A percentile compares a stretch with the other conserved stretches of the same genome.
phyloP scores from a whole-genome alignment of 2,888 invertebrate genomes.

The Hoplodrina blanda region DNA sequence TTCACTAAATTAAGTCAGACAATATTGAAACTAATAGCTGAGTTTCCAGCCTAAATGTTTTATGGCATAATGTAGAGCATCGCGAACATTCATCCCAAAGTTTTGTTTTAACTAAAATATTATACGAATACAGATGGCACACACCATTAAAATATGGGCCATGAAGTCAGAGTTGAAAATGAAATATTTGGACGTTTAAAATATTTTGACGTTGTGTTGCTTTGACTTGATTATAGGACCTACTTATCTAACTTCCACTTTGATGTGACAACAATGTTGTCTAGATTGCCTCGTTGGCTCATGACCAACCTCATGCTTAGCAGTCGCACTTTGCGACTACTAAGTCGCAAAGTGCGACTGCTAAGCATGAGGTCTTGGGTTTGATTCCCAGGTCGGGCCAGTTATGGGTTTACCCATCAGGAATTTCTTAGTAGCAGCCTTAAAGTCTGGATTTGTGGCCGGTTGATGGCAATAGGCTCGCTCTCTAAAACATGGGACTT shows the following conservation, averaged over 20 bases:
- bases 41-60: constrained; percentile 54
- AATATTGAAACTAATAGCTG: constrained; percentile 48
- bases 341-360: too few relatives aligned
- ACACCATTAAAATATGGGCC: constrained; percentile 51
- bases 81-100: constrained; percentile 46
- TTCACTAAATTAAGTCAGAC: constrained; percentile 38
- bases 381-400: too few relatives aligned
- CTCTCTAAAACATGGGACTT: too few relatives aligned
- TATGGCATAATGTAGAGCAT: constrained; percentile 34
- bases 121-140: constrained; percentile 57
- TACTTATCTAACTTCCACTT: too few relatives aligned
- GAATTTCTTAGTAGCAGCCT: too few relatives aligned
- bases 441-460: too few relatives aligned
- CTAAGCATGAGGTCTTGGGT: too few relatives aligned
- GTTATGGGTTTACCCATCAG: too few relatives aligned
- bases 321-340: too few relatives aligned
- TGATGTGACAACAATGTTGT: background rate
- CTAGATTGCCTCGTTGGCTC: too few relatives aligned
- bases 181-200: background rate
- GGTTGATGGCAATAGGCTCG: too few relatives aligned
- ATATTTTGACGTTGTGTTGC: background rate
- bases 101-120: constrained; percentile 55
- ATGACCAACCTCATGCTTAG: too few relatives aligned
- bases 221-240: background rate
- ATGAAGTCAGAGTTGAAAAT: constrained; percentile 31